phyloP scores from a whole-genome alignment of 2,888 invertebrate genomes.

The Mantis religiosa region DNA sequence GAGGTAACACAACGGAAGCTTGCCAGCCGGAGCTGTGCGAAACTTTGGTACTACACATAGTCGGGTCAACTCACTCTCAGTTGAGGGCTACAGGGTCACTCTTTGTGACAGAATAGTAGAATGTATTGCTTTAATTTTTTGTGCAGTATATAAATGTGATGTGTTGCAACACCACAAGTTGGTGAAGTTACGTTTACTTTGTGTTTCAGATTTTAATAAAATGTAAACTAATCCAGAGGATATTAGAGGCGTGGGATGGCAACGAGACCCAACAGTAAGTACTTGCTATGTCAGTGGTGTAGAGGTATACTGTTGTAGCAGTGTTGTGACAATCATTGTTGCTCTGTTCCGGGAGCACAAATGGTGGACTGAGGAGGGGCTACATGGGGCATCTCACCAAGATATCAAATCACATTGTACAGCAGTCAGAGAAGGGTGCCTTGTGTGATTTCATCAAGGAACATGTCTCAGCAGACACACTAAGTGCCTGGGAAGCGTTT shows the following conservation, averaged over 20 bases:
- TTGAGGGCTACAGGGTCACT: too few relatives aligned
- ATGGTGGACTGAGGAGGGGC: slow-evolving; percentile 46
- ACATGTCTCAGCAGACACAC: slow-evolving; percentile 41
- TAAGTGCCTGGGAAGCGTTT: slow-evolving; percentile 47
- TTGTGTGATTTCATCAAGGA: slow-evolving; percentile 43
- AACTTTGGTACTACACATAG: too few relatives aligned
- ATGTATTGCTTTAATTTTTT: too few relatives aligned
- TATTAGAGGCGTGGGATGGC: slow-evolving; percentile 77
- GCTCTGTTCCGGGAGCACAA: slow-evolving; percentile 31
- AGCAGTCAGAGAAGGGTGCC: slow-evolving; percentile 43
- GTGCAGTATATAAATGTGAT: too few relatives aligned
- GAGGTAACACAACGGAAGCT: too few relatives aligned
- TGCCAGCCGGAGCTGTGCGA: too few relatives aligned
- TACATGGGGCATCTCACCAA: slow-evolving; percentile 61
- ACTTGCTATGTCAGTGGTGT: neutral
- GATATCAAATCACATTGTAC: slow-evolving; percentile 49
- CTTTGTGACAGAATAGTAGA: too few relatives aligned
- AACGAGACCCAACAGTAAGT: slow-evolving; percentile 76
- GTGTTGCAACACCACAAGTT: too few relatives aligned
- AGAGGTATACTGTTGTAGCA: neutral
- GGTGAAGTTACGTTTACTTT: too few relatives aligned
- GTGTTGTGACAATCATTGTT: neutral
- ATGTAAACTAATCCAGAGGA: slow-evolving; percentile 72
- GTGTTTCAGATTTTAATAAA: slow-evolving; percentile 67
- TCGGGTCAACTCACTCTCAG: too few relatives aligned